Evolutionary conservation across 2,888 invertebrate species (phyloP).

Genomic region (Trichogramma dendrolimi): DNA sequence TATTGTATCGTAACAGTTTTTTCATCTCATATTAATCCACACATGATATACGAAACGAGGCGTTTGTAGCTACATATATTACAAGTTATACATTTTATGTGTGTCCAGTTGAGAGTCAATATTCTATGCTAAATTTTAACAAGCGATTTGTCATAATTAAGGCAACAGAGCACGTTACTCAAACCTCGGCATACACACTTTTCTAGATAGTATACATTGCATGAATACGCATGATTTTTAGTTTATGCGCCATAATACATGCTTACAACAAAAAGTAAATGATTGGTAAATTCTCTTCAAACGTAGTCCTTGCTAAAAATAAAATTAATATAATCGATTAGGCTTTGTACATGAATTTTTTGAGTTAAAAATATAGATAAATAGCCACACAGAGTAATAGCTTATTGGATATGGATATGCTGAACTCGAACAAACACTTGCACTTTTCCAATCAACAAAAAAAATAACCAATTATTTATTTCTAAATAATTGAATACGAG

Average conservation of each 20-base stretch:
- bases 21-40: constrained; percentile 27
- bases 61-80: constrained; percentile 31
- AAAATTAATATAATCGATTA: constrained; percentile 26
- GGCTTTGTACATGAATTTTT: constrained; percentile 28
- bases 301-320: constrained; percentile 25
- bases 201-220: constrained; percentile 18
- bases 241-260: constrained; percentile 8
- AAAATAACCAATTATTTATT: constrained; percentile 22
- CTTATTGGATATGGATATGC: constrained; percentile 17
- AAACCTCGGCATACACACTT: constrained; percentile 30
- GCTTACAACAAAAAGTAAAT: constrained; percentile 21
- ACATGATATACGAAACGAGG: constrained; percentile 31
- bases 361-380: constrained; percentile 19
- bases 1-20: constrained; percentile 34
- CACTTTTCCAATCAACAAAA: constrained; percentile 24
- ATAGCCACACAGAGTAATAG: constrained; percentile 27
- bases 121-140: constrained; percentile 28
- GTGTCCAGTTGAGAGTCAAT: constrained; percentile 28
- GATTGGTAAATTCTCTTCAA: constrained; percentile 17
- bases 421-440: constrained; percentile 27
- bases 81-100: constrained; percentile 30
- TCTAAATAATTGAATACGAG: constrained; percentile 23
- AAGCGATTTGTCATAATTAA: constrained; percentile 32
- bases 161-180: constrained; percentile 29
- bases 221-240: constrained; percentile 16